phyloP scores from a whole-genome alignment of 2,797 vertebrate genomes.

The Pogoniulus pusillus region DNA sequence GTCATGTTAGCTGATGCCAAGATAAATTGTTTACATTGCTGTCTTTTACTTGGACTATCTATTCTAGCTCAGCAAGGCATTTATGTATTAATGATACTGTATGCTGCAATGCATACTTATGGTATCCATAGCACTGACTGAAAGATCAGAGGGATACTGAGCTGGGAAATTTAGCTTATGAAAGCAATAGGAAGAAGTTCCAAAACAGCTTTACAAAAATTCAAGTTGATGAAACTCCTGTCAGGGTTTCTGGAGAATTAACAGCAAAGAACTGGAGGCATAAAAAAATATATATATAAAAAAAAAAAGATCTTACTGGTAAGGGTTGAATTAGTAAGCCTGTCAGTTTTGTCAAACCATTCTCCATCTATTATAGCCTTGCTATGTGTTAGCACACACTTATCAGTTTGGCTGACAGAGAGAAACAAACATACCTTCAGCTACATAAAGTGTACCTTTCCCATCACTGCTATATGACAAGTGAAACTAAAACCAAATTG shows the following conservation, averaged over 20 bases:
- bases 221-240: background rate
- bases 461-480: background rate
- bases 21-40: background rate
- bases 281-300: background rate
- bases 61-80: background rate
- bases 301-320: background rate
- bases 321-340: background rate
- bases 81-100: background rate
- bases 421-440: background rate
- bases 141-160: background rate
- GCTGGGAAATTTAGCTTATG: background rate
- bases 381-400: background rate
- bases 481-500: slow-evolving; percentile 3
- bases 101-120: background rate
- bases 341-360: background rate
- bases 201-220: background rate
- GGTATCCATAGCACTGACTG: background rate
- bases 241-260: background rate
- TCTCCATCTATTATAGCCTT: background rate
- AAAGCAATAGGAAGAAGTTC: background rate
- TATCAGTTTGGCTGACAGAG: background rate
- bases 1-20: background rate
- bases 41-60: background rate
- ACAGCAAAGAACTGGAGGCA: background rate
- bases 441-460: background rate